A percentile compares a stretch with the other conserved stretches of the same genome.
These are phyloP conservation scores for Bucco capensis DNA, from an alignment of 2,113 vertebrate species.

Conservation along the genomic window DNA sequence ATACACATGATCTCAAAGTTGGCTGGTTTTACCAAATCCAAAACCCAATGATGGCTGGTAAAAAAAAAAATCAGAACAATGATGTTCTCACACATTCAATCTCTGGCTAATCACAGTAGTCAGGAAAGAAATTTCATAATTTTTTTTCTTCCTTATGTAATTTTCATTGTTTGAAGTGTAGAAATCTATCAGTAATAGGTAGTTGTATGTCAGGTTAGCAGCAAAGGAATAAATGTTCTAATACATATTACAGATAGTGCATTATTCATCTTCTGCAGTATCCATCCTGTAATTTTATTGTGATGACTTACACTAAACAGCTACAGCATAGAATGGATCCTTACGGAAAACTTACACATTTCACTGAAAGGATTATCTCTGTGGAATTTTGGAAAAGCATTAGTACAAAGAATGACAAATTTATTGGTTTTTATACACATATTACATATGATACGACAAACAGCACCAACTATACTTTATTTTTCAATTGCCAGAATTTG, in stretches of 20 bases:
- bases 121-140: not conserved
- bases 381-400: not conserved
- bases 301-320: not conserved
- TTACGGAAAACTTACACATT: not conserved
- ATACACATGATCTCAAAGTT: not conserved
- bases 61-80: not conserved
- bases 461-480: not conserved
- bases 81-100: not conserved
- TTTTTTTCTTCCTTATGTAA: not conserved
- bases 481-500: not conserved
- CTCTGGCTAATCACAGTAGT: not conserved
- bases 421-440: not conserved
- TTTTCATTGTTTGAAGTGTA: constrained; percentile 5
- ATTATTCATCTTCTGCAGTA: not conserved
- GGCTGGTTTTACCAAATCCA: not conserved
- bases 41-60: not conserved
- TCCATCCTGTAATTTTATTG: not conserved
- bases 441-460: not conserved
- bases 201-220: not conserved
- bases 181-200: not conserved
- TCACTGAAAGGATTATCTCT: not conserved
- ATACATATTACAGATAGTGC: not conserved
- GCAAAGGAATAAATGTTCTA: not conserved
- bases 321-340: not conserved
- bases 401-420: not conserved